These are phyloP conservation scores for Dendroctonus valens DNA, from an alignment of 1,140 invertebrate genomes.

Conservation along the genomic window DNA sequence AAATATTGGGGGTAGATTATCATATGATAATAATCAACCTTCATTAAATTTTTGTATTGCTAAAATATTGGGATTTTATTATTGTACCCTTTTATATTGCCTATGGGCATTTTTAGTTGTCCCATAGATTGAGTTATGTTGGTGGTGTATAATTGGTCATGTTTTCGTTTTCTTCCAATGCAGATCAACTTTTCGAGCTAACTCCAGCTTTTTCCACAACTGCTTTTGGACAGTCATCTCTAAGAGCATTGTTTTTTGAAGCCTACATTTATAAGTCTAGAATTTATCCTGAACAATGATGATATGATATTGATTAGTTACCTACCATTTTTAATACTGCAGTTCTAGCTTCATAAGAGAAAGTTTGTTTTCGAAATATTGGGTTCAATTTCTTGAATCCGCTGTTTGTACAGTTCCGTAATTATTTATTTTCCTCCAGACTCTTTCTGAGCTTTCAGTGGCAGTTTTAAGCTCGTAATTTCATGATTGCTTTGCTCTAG, in stretches of 20 bases:
- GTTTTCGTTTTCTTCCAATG: constrained; percentile 14
- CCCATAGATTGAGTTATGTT: constrained; percentile 11
- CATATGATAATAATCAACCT: too few relatives aligned
- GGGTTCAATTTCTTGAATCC: constrained; percentile 21
- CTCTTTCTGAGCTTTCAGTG: constrained; percentile 21
- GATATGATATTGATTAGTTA: not conserved
- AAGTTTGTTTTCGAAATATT: constrained; percentile 28
- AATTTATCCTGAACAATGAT: too few relatives aligned
- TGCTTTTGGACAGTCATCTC: constrained; percentile 22
- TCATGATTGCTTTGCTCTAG: constrained; percentile 27
- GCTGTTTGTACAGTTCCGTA: constrained; percentile 23
- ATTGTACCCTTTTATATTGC: not conserved
- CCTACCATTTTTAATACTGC: constrained; percentile 31
- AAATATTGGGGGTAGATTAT: too few relatives aligned
- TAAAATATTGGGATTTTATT: not conserved
- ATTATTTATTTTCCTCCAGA: constrained; percentile 31
- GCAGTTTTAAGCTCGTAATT: constrained; percentile 26
- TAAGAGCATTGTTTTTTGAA: constrained; percentile 19
- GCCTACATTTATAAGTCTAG: too few relatives aligned
- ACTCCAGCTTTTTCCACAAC: constrained; percentile 18
- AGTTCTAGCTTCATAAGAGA: constrained; percentile 21
- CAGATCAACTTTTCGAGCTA: constrained; percentile 17
- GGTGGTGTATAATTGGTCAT: constrained; percentile 2
- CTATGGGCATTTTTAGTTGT: constrained; percentile 6
- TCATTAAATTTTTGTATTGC: too few relatives aligned